Evolutionary conservation across 2,113 vertebrate genomes (phyloP), one percentile per base, ranked within the genome.

Genomic region (Ictalurus furcatus): DNA sequence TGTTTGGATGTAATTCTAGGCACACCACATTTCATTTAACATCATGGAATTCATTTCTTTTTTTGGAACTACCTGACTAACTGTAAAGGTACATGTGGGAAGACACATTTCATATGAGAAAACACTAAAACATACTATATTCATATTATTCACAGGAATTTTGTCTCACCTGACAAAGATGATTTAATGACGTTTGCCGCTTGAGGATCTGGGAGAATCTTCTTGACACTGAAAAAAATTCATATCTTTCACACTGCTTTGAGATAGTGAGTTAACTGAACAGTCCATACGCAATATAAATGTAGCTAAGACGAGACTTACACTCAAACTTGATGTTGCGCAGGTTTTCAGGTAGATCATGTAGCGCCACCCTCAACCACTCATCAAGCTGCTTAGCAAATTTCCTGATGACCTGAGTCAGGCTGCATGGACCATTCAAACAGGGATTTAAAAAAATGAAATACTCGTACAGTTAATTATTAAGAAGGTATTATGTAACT

Each of bases 321-420:
- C 98, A 89, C 93, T 99, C 98, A 95, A 99, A 99, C 93, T 99
- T 99, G 93, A 99, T 99, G 91, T 98, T 99, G 90, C 98, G 95
- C 94, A 99, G 93, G 92, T 99, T 99, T 94, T 99, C 98, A 0
- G 98, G 98, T 87, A 99, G 96, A 94, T 99, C 97, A 0, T 99
- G 98, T 87, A 99, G 97, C 89, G 98, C 98, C 91, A 99, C 97
- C 94, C 98, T 99, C 40, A 99, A 95, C 98, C 98, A 99, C 92
- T 99, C 98, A 1, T 99, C 98, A 85, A 99, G 96, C 91, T 99
- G 98, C 94, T 99, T 99, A 93, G 98, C 98, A 96, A 99, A 99
- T 95, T 99, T 99, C 65, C 98, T 95, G 85, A 99, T 99, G 89
- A 99, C 98, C 96, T 99, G 98, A 2, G 98, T 99, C 94, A 99